These are phyloP conservation scores for Aspidiotus destructor DNA, from an alignment of 2,888 invertebrate genomes.

Conservation along the genomic window DNA sequence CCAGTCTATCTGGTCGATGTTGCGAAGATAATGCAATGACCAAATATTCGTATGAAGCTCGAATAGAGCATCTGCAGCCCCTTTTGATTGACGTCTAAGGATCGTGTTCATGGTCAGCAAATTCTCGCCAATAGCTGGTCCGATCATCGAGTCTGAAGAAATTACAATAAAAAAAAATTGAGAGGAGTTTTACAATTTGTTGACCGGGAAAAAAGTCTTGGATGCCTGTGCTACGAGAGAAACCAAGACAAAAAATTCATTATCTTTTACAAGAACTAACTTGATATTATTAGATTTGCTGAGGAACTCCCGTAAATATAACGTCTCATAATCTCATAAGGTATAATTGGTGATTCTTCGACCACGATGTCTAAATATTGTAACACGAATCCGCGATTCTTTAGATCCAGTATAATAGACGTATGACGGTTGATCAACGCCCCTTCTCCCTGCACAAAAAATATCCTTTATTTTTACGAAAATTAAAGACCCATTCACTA, in stretches of 20 bases:
- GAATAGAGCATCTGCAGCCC: constrained; percentile 47
- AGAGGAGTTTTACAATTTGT: background rate
- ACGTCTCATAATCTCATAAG: constrained; percentile 45
- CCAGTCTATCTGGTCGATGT: constrained; percentile 45
- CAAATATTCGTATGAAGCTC: constrained; percentile 48
- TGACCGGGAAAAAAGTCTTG: background rate
- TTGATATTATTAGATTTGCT: constrained; percentile 45
- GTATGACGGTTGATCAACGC: constrained; percentile 48
- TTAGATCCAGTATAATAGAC: constrained; percentile 47
- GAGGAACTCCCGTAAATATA: constrained; percentile 48
- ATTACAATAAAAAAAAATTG: background rate
- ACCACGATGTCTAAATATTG: constrained; percentile 48
- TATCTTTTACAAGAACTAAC: constrained; percentile 39
- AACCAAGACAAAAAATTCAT: background rate
- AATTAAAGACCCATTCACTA: no score
- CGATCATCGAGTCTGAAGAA: constrained; percentile 47
- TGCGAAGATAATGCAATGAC: constrained; percentile 47
- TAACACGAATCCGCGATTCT: constrained; percentile 45
- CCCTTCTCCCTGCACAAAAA: constrained; percentile 44
- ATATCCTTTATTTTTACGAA: background rate
- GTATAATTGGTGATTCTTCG: constrained; percentile 47
- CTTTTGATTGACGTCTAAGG: constrained; percentile 44
- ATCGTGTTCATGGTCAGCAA: constrained; percentile 40
- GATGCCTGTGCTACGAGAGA: background rate
- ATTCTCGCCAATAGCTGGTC: constrained; percentile 44